These are phyloP conservation scores for Abramis brama DNA, from an alignment of 2,113 vertebrate species.

Conservation along the genomic window DNA sequence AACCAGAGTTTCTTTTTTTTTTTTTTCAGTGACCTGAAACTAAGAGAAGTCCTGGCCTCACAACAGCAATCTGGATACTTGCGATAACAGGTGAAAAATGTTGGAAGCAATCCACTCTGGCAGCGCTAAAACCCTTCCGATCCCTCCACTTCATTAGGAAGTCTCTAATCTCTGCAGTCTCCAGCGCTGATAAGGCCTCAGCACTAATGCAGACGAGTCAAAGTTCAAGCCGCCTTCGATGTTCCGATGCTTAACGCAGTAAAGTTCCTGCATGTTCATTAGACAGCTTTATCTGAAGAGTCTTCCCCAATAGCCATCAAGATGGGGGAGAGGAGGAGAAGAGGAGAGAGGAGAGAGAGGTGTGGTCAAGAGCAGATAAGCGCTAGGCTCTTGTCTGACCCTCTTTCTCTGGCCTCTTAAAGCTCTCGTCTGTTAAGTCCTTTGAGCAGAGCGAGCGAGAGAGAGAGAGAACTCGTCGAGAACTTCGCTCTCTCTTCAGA, in stretches of 20 bases:
- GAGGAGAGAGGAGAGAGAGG: slow-evolving; percentile 62
- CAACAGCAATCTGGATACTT: slow-evolving; percentile 76
- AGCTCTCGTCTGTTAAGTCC: slow-evolving; percentile 67
- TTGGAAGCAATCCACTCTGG: slow-evolving; percentile 80
- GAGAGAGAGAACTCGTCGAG: background rate
- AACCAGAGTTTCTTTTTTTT: slow-evolving; percentile 59
- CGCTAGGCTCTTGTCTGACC: slow-evolving; percentile 56
- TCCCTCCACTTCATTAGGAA: slow-evolving; percentile 82
- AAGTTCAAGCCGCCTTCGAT: slow-evolving; percentile 83
- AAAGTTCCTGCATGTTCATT: slow-evolving; percentile 85
- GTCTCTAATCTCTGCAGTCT: slow-evolving; percentile 81
- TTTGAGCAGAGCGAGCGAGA: slow-evolving; percentile 40
- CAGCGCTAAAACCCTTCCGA: slow-evolving; percentile 80
- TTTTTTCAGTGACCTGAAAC: slow-evolving; percentile 67
- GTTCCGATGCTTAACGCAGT: slow-evolving; percentile 85
- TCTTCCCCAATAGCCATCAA: slow-evolving; percentile 81
- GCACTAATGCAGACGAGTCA: slow-evolving; percentile 79
- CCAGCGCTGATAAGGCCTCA: slow-evolving; percentile 76
- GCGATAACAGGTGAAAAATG: slow-evolving; percentile 82
- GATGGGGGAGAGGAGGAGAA: slow-evolving; percentile 66
- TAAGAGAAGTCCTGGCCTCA: slow-evolving; percentile 51
- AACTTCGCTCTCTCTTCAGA: slow-evolving; percentile 13
- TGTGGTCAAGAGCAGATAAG: slow-evolving; percentile 64
- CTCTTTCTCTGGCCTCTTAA: slow-evolving; percentile 65
- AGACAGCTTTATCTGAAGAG: slow-evolving; percentile 82